phyloP scores from a whole-genome alignment of 2,888 invertebrate species.

The Mayetiola destructor region DNA sequence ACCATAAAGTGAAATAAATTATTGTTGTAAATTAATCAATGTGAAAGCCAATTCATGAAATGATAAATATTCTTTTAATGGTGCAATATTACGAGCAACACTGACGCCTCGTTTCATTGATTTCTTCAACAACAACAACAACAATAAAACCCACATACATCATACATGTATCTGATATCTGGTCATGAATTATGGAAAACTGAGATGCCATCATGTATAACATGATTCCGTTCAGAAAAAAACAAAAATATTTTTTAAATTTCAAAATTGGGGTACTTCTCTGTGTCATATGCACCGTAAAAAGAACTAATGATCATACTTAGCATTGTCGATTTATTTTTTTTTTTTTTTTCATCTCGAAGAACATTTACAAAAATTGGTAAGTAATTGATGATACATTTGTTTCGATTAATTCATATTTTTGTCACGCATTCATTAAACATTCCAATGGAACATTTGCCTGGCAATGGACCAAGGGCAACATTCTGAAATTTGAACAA shows the following conservation, averaged over 20 bases:
- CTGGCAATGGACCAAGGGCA: background rate
- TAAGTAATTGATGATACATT: background rate
- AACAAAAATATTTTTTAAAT: background rate
- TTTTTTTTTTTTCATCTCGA: no score
- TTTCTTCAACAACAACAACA: background rate
- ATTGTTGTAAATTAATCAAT: constrained; percentile 8
- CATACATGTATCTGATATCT: no score
- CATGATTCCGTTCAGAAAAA: background rate
- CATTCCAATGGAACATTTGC: background rate
- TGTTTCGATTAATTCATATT: constrained; percentile 7
- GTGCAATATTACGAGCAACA: background rate
- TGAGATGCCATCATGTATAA: no score
- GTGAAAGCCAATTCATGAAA: background rate
- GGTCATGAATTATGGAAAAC: no score
- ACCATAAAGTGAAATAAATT: background rate
- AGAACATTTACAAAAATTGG: background rate
- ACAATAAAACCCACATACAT: no score
- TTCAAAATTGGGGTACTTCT: no score
- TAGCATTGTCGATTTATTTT: no score
- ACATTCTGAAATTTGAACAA: background rate
- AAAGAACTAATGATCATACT: no score
- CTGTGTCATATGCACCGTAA: no score
- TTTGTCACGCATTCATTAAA: background rate
- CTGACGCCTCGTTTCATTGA: constrained; percentile 2
- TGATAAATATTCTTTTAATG: constrained; percentile 8